Evolutionary conservation across 2,113 vertebrate species (phyloP).

Genomic region (Tetrao urogallus): DNA sequence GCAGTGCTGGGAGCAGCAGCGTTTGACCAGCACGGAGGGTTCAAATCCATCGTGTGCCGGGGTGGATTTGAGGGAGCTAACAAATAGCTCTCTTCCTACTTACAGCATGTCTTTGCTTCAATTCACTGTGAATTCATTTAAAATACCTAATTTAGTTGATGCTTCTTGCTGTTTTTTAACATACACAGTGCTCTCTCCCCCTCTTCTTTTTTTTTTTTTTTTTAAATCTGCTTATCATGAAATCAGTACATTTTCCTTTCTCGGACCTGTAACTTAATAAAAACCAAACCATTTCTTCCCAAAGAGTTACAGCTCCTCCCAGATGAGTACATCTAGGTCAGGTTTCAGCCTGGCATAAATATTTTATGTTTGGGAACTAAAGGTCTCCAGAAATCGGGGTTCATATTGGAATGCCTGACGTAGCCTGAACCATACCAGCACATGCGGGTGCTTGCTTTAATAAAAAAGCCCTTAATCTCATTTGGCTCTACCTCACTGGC

Average conservation of each 20-base stretch:
- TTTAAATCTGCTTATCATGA: background rate
- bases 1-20: accelerated
- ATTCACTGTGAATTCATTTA: background rate
- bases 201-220: background rate
- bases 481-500: slow-evolving; percentile 68
- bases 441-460: slow-evolving; percentile 43
- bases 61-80: background rate
- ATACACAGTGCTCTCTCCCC: background rate
- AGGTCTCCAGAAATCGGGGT: slow-evolving; percentile 38
- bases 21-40: background rate
- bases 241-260: slow-evolving; percentile 30
- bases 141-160: background rate
- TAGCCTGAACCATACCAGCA: background rate
- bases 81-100: background rate
- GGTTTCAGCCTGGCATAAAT: slow-evolving; percentile 49
- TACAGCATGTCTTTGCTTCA: background rate
- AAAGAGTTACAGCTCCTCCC: slow-evolving; percentile 50
- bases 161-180: background rate
- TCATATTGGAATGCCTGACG: background rate
- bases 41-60: background rate
- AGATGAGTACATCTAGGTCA: slow-evolving; percentile 28
- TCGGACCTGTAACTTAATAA: slow-evolving; percentile 37
- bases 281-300: slow-evolving; percentile 33
- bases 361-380: slow-evolving; percentile 34
- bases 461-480: slow-evolving; percentile 75